These are phyloP conservation scores for Cryptus viduatorius DNA, from an alignment of 2,888 invertebrate species.

Conservation along the genomic window DNA sequence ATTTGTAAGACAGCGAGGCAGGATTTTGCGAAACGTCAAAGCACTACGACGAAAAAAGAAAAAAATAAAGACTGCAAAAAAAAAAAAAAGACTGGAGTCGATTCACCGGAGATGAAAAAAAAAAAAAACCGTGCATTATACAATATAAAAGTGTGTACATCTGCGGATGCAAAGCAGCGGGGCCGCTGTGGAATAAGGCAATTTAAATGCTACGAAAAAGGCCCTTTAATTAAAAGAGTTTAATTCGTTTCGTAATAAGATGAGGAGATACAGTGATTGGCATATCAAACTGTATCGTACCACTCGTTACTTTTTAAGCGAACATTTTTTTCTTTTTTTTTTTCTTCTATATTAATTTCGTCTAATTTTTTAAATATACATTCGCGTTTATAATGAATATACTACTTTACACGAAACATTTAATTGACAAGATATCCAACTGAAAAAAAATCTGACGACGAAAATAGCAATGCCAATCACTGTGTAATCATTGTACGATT, in stretches of 20 bases:
- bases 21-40: conserved; percentile 26
- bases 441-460: background rate
- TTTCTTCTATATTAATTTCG: background rate
- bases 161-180: conserved; percentile 9
- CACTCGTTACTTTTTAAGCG: background rate
- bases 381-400: too few relatives aligned
- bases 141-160: background rate
- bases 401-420: background rate
- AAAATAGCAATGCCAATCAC: conserved; percentile 17
- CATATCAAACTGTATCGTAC: background rate
- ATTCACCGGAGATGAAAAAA: conserved; percentile 1
- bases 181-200: conserved; percentile 78
- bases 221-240: conserved; percentile 82
- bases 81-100: background rate
- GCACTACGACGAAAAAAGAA: conserved; percentile 11
- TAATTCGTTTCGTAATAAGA: conserved; percentile 73
- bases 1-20: conserved; percentile 43
- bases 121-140: conserved; percentile 18
- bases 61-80: background rate
- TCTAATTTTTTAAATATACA: too few relatives aligned
- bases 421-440: too few relatives aligned
- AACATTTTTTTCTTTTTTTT: background rate
- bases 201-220: conserved; percentile 82
- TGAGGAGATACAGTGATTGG: conserved; percentile 14
- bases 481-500: conserved; percentile 9